Percentiles rank a stretch among this genome's conserved stretches.
Conservation (phyloP, 2,113 vertebrate species). For the Actinemys pallida region DNA sequence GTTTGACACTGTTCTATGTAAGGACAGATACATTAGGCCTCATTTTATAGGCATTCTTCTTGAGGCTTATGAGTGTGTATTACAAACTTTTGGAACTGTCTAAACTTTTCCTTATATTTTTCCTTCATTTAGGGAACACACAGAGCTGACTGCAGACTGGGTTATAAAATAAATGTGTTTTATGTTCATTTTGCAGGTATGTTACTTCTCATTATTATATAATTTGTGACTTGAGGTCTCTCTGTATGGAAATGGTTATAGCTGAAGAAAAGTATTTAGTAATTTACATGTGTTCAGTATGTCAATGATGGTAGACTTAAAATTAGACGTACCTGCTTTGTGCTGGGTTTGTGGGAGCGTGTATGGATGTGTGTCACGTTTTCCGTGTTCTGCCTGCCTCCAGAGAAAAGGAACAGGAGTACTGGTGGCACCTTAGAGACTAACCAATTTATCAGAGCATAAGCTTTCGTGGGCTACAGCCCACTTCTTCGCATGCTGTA, state of each 20-base stretch:
- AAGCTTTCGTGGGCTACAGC: too few relatives aligned
- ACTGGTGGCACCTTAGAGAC: too few relatives aligned
- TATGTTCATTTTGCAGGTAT: slow-evolving; percentile 5
- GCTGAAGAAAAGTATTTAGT: background rate
- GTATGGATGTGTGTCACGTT: background rate
- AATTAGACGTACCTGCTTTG: background rate
- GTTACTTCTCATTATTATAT: background rate
- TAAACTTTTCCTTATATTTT: background rate
- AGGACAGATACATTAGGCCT: background rate
- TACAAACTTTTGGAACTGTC: background rate
- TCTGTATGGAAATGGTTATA: background rate
- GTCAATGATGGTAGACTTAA: background rate
- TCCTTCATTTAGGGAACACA: background rate
- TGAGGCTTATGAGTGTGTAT: background rate
- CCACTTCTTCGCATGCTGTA: too few relatives aligned
- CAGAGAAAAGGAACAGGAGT: background rate
- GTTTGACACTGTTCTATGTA: background rate
- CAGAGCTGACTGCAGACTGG: background rate
- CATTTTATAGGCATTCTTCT: background rate
- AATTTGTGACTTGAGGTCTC: background rate
- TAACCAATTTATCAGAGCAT: too few relatives aligned
- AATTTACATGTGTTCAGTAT: background rate
- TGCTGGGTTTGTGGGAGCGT: background rate
- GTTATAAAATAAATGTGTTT: background rate
- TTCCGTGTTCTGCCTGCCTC: background rate